Conservation (phyloP, 2,797 vertebrate species). For the Percopsis omiscomaycus region DNA sequence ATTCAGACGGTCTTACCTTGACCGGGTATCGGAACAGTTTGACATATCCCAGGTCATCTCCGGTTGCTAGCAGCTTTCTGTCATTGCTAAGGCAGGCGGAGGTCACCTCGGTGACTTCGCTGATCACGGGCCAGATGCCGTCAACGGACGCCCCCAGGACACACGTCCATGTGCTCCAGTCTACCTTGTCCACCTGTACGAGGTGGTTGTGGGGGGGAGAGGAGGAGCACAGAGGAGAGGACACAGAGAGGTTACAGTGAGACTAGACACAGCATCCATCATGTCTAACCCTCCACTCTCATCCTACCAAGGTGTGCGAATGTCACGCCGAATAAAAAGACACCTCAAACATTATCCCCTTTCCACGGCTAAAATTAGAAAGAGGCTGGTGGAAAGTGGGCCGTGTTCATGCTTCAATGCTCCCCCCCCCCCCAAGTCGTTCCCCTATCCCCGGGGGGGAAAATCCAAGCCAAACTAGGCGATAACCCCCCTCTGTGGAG, state of each 20-base stretch:
- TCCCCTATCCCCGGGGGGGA: slow-evolving; percentile 23
- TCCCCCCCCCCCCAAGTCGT: slow-evolving; percentile 34
- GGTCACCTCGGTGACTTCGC: slow-evolving; percentile 92
- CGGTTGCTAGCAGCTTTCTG: slow-evolving; percentile 90
- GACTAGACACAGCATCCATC: slow-evolving; percentile 17
- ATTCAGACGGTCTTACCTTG: slow-evolving; percentile 79
- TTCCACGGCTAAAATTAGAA: slow-evolving; percentile 68
- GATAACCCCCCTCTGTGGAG: slow-evolving; percentile 7
- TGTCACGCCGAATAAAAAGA: slow-evolving; percentile 45
- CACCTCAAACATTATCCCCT: slow-evolving; percentile 54
- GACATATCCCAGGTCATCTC: slow-evolving; percentile 97
- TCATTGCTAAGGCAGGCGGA: slow-evolving; percentile 89
- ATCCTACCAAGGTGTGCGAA: slow-evolving; percentile 45
- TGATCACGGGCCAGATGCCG: slow-evolving; percentile 94
- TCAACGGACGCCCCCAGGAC: slow-evolving; percentile 92
- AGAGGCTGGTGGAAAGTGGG: slow-evolving; percentile 70
- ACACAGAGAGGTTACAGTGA: slow-evolving; percentile 13
- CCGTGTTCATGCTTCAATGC: slow-evolving; percentile 70
- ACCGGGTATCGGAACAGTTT: slow-evolving; percentile 96
- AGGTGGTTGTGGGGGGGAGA: background rate
- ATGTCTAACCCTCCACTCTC: slow-evolving; percentile 32
- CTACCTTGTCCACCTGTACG: slow-evolving; percentile 92
- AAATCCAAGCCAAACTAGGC: slow-evolving; percentile 54
- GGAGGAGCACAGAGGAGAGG: slow-evolving; percentile 1
- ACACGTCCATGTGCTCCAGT: slow-evolving; percentile 96